Conservation (phyloP, 2,888 invertebrate species). For the Scrobipalpa atriplicella region DNA sequence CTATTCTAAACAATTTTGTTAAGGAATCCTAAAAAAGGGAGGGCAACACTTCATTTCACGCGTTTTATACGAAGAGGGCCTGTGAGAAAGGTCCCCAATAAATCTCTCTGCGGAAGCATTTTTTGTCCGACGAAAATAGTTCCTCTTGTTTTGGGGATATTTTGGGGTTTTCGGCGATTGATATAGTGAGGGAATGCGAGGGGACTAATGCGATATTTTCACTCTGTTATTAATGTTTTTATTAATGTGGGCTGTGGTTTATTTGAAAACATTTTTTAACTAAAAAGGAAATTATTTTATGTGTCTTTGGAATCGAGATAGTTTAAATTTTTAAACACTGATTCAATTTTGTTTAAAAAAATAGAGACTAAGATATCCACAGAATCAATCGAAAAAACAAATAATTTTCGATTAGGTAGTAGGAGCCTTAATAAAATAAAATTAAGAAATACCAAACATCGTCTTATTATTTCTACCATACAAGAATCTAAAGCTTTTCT, state of each 20-base stretch:
- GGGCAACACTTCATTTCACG: constrained; percentile 80
- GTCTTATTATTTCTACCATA: neutral
- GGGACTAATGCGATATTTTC: constrained; percentile 43
- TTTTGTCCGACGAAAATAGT: constrained; percentile 80
- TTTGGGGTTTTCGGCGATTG: constrained; percentile 3
- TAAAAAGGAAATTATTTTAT: neutral
- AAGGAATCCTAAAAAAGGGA: constrained; percentile 36
- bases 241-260: constrained; percentile 37
- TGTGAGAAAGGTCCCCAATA: constrained; percentile 67
- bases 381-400: too few species aligned
- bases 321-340: neutral
- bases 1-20: neutral
- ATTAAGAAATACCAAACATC: too few species aligned
- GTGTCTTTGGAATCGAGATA: neutral
- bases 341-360: neutral
- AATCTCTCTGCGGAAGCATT: constrained; percentile 77
- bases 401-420: too few species aligned
- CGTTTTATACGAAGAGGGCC: constrained; percentile 70
- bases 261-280: constrained; percentile 34
- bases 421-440: too few species aligned
- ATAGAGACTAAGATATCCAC: too few species aligned
- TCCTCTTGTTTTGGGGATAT: constrained; percentile 69
- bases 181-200: constrained; percentile 28
- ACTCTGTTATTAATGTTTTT: constrained; percentile 62
- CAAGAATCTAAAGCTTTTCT: neutral